Evolutionary conservation across 2,113 vertebrate genomes (phyloP), one percentile per base, ranked within the genome.

Genomic region (Erythrolamprus reginae): DNA sequence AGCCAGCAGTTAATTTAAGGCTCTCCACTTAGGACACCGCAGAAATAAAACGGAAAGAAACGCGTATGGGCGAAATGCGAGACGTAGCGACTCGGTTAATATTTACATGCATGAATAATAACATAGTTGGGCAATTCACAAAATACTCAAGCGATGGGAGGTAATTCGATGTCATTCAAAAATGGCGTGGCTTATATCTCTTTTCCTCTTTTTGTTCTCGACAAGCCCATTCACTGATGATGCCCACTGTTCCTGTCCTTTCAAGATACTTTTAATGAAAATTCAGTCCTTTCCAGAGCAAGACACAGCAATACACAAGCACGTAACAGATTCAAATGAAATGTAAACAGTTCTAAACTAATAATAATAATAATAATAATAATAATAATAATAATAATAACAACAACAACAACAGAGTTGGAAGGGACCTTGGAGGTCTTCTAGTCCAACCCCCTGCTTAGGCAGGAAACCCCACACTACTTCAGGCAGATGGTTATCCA

Each of bases 31-130:
- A 91, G 93, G 94, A 88, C 89, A 88, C 26, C 12, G 94, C 94
- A 94, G 94, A 95, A 95, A 95, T 95, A 93, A 96, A 95, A 96
- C 92, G 93, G 95, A 95, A 96, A 94, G 94, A 95, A 96, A 96
- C 93, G 91, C 92, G 94, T 94, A 92, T 94, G 93, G 93, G 94
- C 91, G 93, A 95, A 93, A 28, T 90, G 70, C 33, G 3, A 77
- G 33, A 77, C 19, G 1, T 77, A 42, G 70, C 0, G 19, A 42
- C 70, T 77, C 3, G 93, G 94, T 94, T 93, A 92, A 94, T 93
- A 58, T 93, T 95, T 94, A 94, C 92, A 92, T 94, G 93, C 93
- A 93, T 90, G 95, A 88, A 94, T 92, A 92, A 93, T 94, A 95
- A 93, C 92, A 92, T 93, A 95, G 94, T 92, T 94, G 65, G 94